Evolutionary conservation across 2,888 invertebrate species (phyloP), one percentile per base, ranked within the genome.

Genomic region (Anoplius nigerrimus): DNA sequence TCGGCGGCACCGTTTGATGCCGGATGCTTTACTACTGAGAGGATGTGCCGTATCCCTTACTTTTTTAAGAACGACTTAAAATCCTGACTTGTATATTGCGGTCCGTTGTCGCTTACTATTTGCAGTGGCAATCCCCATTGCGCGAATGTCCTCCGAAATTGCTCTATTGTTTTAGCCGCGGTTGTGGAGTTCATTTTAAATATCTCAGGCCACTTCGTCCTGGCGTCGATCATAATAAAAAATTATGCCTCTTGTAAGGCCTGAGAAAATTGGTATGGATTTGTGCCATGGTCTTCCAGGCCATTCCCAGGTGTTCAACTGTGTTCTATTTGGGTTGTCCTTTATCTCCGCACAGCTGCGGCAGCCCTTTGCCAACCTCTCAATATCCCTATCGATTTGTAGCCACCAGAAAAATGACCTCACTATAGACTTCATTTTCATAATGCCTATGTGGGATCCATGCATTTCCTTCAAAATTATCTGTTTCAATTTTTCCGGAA

Each of bases 371-470:
- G 57, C 46, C 22, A 62, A 48, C 2, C 11, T 18, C 21, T 76
- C 74, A 15, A 76, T 76, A 0, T 75, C 64, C 8, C 52, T 72
- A 62, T 84, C 81, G 2, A 82, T 69, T 24, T 73, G 67, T 27
- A 72, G 75, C 82, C 81, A 84, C 69, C 76, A 81, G n/a, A 80
- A 74, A 59, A 80, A 79, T 4, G 74, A 72, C 20, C 82, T 62
- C 15, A 83, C 80, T 8, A 82, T 51, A 6, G 69, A 54, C 56
- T 84, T 82, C 75, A 81, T 84, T 43, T 77, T 80, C 2, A 75
- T 72, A 8, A 82, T 76, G 0, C 82, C 82, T 24, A 76, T 46
- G 62, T 80, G 78, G 2, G 79, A 79, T 0, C 59, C 55, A 58
- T 83, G 79, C n/a, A 83, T 68, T 64, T 82, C 79, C n/a, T 75